phyloP scores from a whole-genome alignment of 23 tunicate species.

The Styela clava region DNA sequence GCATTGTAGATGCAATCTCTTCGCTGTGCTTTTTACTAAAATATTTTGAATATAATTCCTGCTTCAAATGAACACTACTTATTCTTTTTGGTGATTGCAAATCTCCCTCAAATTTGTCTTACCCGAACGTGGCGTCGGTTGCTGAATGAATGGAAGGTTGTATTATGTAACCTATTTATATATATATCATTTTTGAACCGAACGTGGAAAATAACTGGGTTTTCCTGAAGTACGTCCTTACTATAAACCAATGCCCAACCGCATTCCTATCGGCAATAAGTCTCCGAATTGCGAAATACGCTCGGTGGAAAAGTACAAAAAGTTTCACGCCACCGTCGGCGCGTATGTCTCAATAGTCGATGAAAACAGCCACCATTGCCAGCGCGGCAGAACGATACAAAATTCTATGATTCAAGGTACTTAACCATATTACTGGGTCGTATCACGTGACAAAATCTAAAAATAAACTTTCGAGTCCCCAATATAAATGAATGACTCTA shows the following conservation, averaged over 20 bases:
- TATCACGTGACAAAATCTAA: background rate
- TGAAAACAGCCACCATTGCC: too few species aligned
- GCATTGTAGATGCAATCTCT: too few species aligned
- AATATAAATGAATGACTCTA: too few species aligned
- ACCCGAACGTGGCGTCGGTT: background rate
- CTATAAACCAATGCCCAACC: background rate
- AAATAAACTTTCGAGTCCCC: background rate
- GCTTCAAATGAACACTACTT: too few species aligned
- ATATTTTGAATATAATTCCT: too few species aligned
- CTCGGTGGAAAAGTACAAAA: background rate
- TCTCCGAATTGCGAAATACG: background rate
- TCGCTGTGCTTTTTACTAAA: too few species aligned
- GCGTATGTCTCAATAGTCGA: background rate
- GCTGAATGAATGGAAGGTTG: background rate
- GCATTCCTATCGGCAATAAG: background rate
- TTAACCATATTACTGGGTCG: background rate
- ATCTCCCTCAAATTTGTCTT: background rate
- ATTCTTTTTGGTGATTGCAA: too few species aligned
- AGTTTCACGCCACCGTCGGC: background rate
- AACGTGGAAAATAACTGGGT: background rate
- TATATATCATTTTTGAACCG: background rate
- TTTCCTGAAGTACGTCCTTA: background rate
- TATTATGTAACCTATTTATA: too few species aligned
- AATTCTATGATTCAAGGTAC: background rate
- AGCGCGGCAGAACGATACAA: too few species aligned